Base-by-base conservation (phyloP, 2,888 invertebrate species). In the Conomelus anceps region DNA sequence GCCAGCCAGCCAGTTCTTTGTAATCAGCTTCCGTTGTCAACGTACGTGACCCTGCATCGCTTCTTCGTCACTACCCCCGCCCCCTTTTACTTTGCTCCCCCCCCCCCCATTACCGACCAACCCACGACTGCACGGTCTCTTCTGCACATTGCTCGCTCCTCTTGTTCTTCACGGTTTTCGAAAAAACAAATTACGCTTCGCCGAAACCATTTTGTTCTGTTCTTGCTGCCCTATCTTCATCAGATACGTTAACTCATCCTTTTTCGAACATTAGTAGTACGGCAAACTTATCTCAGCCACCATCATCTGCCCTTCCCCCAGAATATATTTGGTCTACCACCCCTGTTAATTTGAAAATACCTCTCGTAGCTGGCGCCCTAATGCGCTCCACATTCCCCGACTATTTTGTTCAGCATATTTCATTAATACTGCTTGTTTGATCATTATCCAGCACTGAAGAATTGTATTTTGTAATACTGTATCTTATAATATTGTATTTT, bases 81-180 rank as follows among this genome's bases (percentile, higher is more conserved):
- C 22, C 89, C 0, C 22, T 23, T 20, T 23, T n/a, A 22, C 87
- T n/a, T n/a, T n/a, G n/a, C n/a, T 89, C 23, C 22, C 23, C 24
- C 29, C 22, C 84, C 22, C 89, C 0, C 22, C 34, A 17, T 23
- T n/a, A 22, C 87, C 13, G 22, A 4, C 89, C 3, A 22, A 22
- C 84, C 20, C 63, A n/a, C 88, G 22, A 26, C 23, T n/a, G 23
- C 89, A 26, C 88, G 63, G 3, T 85, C 87, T 29, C 88, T 86
- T 85, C 89, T 84, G 23, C 87, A 88, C n/a, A n/a, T n/a, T n/a
- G n/a, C n/a, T n/a, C n/a, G n/a, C 63, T 63, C 63, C n/a, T 63
- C n/a, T 63, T 63, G 11, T 63, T 63, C 63, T 63, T 63, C 63
- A 63, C 63, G 34, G 34, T 34, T 34, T 34, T 34, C 34, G n/a